Evolutionary conservation across 1,140 invertebrate species (phyloP), one percentile per base, ranked within the genome.

Genomic region (Drosophila triauraria): DNA sequence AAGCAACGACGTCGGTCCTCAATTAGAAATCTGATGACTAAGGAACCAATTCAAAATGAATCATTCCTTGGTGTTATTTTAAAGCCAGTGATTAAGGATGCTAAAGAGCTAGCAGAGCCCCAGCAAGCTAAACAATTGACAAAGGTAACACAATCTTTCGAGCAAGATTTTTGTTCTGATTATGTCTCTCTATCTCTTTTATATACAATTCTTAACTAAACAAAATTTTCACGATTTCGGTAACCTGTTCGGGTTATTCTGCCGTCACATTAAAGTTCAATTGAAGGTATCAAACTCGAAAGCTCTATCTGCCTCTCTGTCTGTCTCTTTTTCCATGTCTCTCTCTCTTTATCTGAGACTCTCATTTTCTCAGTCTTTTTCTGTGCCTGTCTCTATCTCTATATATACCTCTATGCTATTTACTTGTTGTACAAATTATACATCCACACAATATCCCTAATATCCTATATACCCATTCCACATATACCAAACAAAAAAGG

Each of bases 1-100:
- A 91, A 86, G 59, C 87, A 90, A 75, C 72, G 91, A 23, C 88
- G 91, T 57, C 91, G 91, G 54, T 92, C 91, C 20, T 92, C 91
- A 30, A 46, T 92, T 20, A 77, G 82, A 81, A 71, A 58, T 72
- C 30, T 88, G 70, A 81, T 82, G 82, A 92, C 78, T 38, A 92
- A 92, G 70, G 86, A 93, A 79, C 91, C 90, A 35, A 91, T 92
- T 60, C 54, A 79, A 67, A 92, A 91, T 59, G 91, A 92, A 76
- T 92, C 75, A 51, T 95, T 95, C 92, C 86, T 95, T 87, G 91
- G 83, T 56, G 93, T 95, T 70, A 94, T 95, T 92, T 94, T 95
- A 74, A 95, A 95, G 92, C 95, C 95, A 20, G 94, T 95, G 68
- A 43, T 90, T 62, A 94, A 93, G 92, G 93, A 94, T 75, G 62